phyloP scores from a whole-genome alignment of 2,797 vertebrate species.

The Xenops minutus region DNA sequence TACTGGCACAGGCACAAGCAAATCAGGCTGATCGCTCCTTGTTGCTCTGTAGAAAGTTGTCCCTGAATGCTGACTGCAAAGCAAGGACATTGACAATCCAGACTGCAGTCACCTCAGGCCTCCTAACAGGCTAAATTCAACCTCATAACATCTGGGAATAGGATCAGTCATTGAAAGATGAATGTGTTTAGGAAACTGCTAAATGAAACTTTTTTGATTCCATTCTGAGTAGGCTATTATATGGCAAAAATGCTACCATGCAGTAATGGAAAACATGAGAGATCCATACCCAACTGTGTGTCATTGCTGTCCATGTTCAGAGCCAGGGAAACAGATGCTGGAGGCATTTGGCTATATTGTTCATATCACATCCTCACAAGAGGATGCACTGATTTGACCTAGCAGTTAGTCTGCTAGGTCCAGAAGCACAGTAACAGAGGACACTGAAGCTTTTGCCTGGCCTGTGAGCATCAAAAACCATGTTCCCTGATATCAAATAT shows the following conservation, averaged over 20 bases:
- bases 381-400: neutral
- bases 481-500: neutral
- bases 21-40: rapidly evolving
- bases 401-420: neutral
- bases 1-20: neutral
- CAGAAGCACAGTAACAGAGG: neutral
- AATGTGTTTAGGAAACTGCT: neutral
- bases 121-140: neutral
- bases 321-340: neutral
- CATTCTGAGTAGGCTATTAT: neutral
- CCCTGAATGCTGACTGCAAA: neutral
- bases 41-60: neutral
- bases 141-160: neutral
- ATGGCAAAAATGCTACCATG: neutral
- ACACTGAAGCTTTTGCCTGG: neutral
- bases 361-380: neutral
- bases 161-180: neutral
- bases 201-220: neutral
- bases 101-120: neutral
- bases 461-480: neutral
- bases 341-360: neutral
- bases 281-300: neutral
- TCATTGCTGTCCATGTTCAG: neutral
- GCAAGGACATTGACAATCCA: neutral
- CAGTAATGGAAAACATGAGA: neutral